These are phyloP conservation scores for Upupa epops DNA, from an alignment of 2,113 vertebrate genomes.

Conservation along the genomic window DNA sequence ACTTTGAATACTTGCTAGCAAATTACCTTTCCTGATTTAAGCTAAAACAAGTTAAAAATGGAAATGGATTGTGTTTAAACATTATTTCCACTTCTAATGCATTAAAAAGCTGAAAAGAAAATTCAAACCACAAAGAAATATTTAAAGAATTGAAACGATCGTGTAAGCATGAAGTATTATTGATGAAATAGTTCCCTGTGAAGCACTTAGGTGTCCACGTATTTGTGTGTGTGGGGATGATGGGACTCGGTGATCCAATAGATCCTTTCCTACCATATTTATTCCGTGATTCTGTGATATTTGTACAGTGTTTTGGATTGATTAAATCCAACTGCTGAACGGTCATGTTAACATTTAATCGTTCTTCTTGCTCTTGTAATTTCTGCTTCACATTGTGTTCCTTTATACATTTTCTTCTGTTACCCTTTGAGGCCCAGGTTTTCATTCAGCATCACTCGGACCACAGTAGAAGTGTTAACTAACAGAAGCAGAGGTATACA, in stretches of 20 bases:
- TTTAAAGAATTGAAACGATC: not conserved
- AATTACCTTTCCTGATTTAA: conserved; percentile 66
- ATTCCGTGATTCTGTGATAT: no score
- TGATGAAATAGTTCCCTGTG: not conserved
- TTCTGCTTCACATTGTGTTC: not conserved
- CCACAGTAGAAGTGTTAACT: not conserved
- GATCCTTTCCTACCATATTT: no score
- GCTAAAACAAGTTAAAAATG: conserved; percentile 60
- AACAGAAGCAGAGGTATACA: not conserved
- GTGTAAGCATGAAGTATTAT: not conserved
- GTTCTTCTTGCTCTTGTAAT: not conserved
- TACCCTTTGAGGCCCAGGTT: not conserved
- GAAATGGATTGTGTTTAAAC: conserved; percentile 42
- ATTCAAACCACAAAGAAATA: conserved; percentile 8
- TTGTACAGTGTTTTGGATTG: not conserved
- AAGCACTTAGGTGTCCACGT: no score
- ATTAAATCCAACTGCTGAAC: not conserved
- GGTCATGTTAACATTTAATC: not conserved
- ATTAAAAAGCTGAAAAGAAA: not conserved
- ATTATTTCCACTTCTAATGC: conserved; percentile 3
- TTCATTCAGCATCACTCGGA: not conserved
- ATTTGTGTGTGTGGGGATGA: no score
- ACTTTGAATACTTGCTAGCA: conserved; percentile 65
- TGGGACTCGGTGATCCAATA: no score
- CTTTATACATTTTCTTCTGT: not conserved